Evolutionary conservation across 1,140 invertebrate species (phyloP).

Genomic region (Drosophila pseudoobscura): DNA sequence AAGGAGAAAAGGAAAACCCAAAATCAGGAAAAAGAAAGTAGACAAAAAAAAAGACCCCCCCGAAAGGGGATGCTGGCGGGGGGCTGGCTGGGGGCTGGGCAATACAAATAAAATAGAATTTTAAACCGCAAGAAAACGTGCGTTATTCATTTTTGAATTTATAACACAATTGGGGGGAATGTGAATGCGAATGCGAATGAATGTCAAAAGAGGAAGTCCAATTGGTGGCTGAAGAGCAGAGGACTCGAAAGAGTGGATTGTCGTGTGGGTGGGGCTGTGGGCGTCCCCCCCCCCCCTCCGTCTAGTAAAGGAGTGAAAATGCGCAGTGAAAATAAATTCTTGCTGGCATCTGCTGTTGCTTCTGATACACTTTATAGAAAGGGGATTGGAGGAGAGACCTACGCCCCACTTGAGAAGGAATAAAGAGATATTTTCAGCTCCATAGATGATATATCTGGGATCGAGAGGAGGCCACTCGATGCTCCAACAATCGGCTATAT

Average conservation of each 20-base stretch:
- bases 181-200: conserved; percentile 51
- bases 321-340: conserved; percentile 51
- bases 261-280: too few species aligned
- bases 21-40: conserved; percentile 17
- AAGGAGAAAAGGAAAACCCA: conserved; percentile 1
- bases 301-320: conserved; percentile 57
- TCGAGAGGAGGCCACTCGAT: too few species aligned
- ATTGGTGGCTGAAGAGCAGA: conserved; percentile 1
- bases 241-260: background rate
- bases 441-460: too few species aligned
- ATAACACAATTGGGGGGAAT: conserved; percentile 78
- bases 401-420: too few species aligned
- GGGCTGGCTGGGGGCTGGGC: conserved; percentile 1
- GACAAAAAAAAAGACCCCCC: background rate
- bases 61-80: background rate
- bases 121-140: conserved; percentile 77
- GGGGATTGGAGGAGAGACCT: too few species aligned
- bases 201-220: conserved; percentile 44
- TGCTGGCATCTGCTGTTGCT: conserved; percentile 24
- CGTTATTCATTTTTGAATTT: conserved; percentile 82
- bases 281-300: too few species aligned
- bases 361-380: background rate
- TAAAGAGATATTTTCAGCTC: too few species aligned
- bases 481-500: too few species aligned
- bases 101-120: conserved; percentile 79